Percentiles rank a stretch among this genome's conserved stretches.
phyloP scores from a whole-genome alignment of 2,888 invertebrate species.

The Epinotia nisella region DNA sequence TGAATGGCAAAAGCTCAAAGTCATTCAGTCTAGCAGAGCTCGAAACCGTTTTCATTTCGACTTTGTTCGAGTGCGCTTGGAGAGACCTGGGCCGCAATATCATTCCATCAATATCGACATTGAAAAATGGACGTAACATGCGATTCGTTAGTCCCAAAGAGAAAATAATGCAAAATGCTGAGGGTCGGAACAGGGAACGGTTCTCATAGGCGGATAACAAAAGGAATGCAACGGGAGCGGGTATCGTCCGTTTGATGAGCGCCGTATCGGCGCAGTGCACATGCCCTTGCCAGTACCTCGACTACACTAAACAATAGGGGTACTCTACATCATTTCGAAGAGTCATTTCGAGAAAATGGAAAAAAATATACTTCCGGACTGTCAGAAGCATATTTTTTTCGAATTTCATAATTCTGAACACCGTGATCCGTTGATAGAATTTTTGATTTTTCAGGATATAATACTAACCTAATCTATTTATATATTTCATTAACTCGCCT shows the following conservation, averaged over 20 bases:
- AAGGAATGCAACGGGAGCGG: slow-evolving; percentile 66
- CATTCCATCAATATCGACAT: slow-evolving; percentile 62
- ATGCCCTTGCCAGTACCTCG: not conserved
- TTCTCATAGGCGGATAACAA: slow-evolving; percentile 78
- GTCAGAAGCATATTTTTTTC: too few relatives aligned
- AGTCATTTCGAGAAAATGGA: too few relatives aligned
- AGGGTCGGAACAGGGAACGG: slow-evolving; percentile 71
- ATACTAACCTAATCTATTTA: too few relatives aligned
- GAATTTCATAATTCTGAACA: too few relatives aligned
- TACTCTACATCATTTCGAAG: too few relatives aligned
- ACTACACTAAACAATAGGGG: not conserved
- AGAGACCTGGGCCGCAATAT: slow-evolving; percentile 52
- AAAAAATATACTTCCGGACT: too few relatives aligned
- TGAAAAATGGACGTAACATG: slow-evolving; percentile 72
- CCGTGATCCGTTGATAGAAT: too few relatives aligned
- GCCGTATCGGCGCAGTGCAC: slow-evolving; percentile 48
- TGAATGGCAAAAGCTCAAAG: not conserved
- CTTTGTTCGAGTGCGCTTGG: slow-evolving; percentile 23
- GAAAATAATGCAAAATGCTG: slow-evolving; percentile 77
- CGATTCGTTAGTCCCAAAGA: slow-evolving; percentile 79
- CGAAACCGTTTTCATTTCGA: slow-evolving; percentile 26
- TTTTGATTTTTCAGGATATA: too few relatives aligned
- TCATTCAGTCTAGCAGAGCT: slow-evolving; percentile 4
- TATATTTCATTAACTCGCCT: too few relatives aligned
- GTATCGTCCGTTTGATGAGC: slow-evolving; percentile 72